Percentiles rank a stretch among this genome's conserved stretches.
Conservation (phyloP, 2,113 vertebrate genomes). For the Bungarus multicinctus region DNA sequence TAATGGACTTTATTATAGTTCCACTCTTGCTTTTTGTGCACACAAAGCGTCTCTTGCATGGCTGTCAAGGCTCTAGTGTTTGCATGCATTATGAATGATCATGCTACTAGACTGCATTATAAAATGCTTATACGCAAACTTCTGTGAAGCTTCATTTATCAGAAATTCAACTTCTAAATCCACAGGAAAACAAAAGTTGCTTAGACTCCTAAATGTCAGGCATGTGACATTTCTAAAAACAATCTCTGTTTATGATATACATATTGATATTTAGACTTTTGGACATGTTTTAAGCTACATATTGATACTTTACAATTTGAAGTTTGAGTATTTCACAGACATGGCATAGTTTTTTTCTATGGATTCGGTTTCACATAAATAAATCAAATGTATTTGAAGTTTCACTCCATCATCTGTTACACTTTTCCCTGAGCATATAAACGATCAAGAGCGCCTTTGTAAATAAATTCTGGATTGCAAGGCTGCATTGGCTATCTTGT, state of each 20-base stretch:
- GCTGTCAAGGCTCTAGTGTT: constrained; percentile 32
- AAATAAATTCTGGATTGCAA: background rate
- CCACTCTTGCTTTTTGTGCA: constrained; percentile 30
- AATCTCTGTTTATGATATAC: background rate
- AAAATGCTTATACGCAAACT: constrained; percentile 14
- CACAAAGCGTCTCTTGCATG: constrained; percentile 41
- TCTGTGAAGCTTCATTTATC: constrained; percentile 27
- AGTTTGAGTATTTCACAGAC: background rate
- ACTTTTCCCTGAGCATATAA: background rate
- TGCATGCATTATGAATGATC: constrained; percentile 42
- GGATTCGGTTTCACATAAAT: background rate
- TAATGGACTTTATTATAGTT: constrained; percentile 40
- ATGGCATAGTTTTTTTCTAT: constrained; percentile 3
- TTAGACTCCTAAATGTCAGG: constrained; percentile 45
- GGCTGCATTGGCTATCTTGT: background rate
- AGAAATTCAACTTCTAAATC: constrained; percentile 44
- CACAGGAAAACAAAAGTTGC: constrained; percentile 37
- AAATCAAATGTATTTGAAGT: background rate
- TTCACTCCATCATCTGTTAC: background rate
- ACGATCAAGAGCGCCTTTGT: background rate
- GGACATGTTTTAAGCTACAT: constrained; percentile 7
- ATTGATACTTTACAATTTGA: background rate
- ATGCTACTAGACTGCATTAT: constrained; percentile 19
- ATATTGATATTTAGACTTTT: background rate
- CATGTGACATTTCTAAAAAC: background rate